Evolutionary conservation across 2,797 vertebrate genomes (phyloP).

Genomic region (Avahi laniger): DNA sequence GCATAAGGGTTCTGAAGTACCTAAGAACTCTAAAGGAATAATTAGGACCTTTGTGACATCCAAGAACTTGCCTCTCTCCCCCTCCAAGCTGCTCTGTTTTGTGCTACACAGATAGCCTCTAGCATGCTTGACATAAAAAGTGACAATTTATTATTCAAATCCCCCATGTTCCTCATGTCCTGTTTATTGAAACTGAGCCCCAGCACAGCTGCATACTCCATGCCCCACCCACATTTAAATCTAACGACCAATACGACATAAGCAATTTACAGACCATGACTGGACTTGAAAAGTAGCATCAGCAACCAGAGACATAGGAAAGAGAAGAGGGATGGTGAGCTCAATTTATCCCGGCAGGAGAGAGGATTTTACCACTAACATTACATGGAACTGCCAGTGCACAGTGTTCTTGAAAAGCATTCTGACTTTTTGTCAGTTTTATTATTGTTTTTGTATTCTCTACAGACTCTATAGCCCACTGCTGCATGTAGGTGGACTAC

Average conservation of each 20-base stretch:
- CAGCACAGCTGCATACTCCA: background rate
- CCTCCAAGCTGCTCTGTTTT: background rate
- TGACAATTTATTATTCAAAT: background rate
- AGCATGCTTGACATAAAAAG: background rate
- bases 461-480: background rate
- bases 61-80: background rate
- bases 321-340: background rate
- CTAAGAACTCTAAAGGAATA: constrained; percentile 16
- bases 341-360: background rate
- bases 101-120: background rate
- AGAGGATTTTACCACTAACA: background rate
- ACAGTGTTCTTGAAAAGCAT: background rate
- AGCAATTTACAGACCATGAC: background rate
- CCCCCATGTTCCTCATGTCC: background rate
- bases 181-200: background rate
- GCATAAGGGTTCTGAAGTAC: background rate
- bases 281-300: background rate
- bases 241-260: background rate
- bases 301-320: background rate
- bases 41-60: background rate
- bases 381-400: background rate
- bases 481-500: no score
- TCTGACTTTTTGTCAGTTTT: background rate
- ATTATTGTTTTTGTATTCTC: background rate
- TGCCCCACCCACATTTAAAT: background rate